Conservation (phyloP, 2,888 invertebrate genomes). For the Megastigmus dorsalis region DNA sequence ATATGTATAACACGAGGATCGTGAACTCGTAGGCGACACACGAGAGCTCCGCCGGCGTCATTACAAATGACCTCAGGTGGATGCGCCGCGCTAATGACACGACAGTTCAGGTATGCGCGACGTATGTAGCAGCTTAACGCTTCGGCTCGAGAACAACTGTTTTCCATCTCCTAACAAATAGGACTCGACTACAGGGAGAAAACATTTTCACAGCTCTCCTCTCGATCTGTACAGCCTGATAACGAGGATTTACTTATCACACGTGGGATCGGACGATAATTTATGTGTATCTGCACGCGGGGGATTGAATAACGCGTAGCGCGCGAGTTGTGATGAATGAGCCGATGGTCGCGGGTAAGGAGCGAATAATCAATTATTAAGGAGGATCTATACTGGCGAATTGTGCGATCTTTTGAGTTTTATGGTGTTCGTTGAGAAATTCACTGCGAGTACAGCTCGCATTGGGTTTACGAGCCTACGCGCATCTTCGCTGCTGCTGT, state of each 20-base stretch:
- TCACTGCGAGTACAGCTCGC: no score
- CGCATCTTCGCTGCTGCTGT: background rate
- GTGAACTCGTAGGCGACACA: no score
- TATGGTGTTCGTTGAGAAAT: background rate
- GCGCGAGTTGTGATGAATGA: conserved; percentile 14
- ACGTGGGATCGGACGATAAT: conserved; percentile 28
- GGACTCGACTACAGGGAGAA: no score
- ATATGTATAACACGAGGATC: no score
- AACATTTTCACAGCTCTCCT: no score
- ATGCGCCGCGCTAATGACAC: background rate
- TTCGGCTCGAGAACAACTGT: no score
- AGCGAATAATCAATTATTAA: conserved; percentile 10
- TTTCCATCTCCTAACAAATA: no score
- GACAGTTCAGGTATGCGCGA: no score
- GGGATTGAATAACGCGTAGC: conserved; percentile 22
- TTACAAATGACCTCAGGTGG: no score
- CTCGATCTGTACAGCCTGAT: no score
- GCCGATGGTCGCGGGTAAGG: background rate
- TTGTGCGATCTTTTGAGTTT: conserved; percentile 9
- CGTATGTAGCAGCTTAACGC: no score
- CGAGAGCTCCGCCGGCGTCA: no score
- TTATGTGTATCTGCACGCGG: conserved; percentile 23
- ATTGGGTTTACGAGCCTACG: background rate
- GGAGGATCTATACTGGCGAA: background rate
- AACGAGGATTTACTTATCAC: background rate